Evolutionary conservation across 2,888 invertebrate species (phyloP), one percentile per base, ranked within the genome.

Genomic region (Ichneumoninae sp.): DNA sequence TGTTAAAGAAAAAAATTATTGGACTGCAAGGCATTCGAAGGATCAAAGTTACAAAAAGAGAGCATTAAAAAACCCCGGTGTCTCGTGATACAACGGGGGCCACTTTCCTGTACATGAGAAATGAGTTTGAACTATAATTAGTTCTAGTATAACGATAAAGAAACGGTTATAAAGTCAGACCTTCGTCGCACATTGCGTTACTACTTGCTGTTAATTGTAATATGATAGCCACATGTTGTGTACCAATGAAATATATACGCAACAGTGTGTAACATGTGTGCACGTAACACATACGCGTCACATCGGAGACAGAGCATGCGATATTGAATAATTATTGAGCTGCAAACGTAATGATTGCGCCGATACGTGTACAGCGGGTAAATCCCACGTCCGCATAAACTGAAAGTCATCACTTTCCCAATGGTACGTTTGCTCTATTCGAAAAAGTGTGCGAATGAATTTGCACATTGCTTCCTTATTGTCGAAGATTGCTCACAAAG

Each of bases 311-410:
- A 8, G n/a, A 72, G 44, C 70, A 79, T 16, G 60, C 83, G 47
- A 77, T 50, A 77, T 80, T 68, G 68, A 60, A 80, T 83, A 77
- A 83, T 80, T 70, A 80, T 76, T 40, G 47, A 72, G 78, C 36
- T 60, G 36, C 1, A 72, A 72, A 80, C 76, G 83, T 80, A 80
- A 84, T 68, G 60, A 68, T 83, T 62, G 57, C 40, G 50, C 3
- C 66, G 66, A 40, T 54, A 47, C 65, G n/a, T 74, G 57, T 44
- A 54, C 13, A 62, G 76, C 57, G 44, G 22, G 33, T 30, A 72
- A 47, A 33, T 13, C 33, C 66, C 19, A 66, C 66, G 72, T 68
- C 65, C 65, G 44, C 26, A 44, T 52, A 3, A 19, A 74, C 50
- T 16, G 36, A 71, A 40, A 44, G 19, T 50, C 26, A 68, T 78